Evolutionary conservation across 2,797 vertebrate genomes (phyloP).

Genomic region (Paramormyrops hopkinsi): DNA sequence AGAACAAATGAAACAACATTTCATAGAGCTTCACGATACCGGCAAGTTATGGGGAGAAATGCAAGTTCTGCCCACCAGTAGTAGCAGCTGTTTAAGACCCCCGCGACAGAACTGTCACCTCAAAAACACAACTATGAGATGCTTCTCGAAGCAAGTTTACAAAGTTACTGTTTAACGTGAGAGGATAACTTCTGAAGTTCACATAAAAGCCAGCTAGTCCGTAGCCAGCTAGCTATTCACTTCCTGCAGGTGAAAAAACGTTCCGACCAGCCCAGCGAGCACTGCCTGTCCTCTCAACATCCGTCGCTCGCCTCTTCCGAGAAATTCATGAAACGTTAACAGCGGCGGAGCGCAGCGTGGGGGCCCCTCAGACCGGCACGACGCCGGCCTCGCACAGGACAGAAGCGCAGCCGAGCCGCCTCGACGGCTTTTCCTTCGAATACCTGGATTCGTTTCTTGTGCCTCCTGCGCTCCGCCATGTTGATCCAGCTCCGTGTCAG

Average conservation of each 20-base stretch:
- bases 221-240: not conserved
- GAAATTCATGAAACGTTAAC: not conserved
- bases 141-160: not conserved
- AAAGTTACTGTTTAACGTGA: not conserved
- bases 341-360: not conserved
- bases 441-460: constrained; percentile 97
- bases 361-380: not conserved
- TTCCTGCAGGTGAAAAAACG: not conserved
- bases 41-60: not conserved
- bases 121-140: not conserved
- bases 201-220: not conserved
- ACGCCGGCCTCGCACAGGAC: not conserved
- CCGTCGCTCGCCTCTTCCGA: not conserved
- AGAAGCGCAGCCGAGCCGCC: not conserved
- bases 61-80: not conserved
- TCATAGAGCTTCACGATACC: not conserved
- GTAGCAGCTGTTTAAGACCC: not conserved
- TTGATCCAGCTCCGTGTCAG: constrained; percentile 73
- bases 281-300: not conserved
- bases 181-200: not conserved
- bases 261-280: not conserved
- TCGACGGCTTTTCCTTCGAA: not conserved
- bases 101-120: not conserved
- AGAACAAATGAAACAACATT: not conserved
- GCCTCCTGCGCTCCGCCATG: constrained; percentile 96